Base-by-base conservation (phyloP, 2,888 invertebrate species). In the Drosophila infuscata region DNA sequence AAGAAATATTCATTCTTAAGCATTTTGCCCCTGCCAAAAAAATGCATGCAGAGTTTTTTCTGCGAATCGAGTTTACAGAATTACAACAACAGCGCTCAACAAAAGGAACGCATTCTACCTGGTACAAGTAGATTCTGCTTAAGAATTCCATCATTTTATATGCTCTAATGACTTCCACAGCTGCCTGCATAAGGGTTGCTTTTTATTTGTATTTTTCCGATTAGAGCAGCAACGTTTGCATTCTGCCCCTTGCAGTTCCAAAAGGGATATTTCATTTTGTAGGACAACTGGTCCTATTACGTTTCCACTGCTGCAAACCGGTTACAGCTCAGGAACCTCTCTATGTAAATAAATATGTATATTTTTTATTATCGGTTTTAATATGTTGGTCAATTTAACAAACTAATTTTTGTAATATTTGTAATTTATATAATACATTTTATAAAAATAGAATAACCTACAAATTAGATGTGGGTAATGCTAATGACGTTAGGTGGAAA, bases 131-230 rank as follows among this genome's bases (percentile, higher is more conserved):
- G 56, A 69, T 60, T 79, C 79, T 53, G 12, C 46, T 78, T 58
- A 43, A 56, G 43, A 64, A 59, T 35, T 54, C 52, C 58, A 20
- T 59, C 12, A 58, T 30, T 20, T 49, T 56, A 77, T 46, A 56
- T 69, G 74, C 69, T 60, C 74, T 60, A 74, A 60, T 60, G 65
- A 57, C 62, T 69, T 46, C 29, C 8, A 48, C 76, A 79, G 49
- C 69, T 77, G 60, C 62, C 9, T n/a, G 52, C 9, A 65, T 65
- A 65, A 54, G 85, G 83, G 60, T 73, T 73, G 49, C 32, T 54
- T 77, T 72, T 68, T 79, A 36, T 4, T 56, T 83, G 71, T 49
- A 70, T 82, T 54, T 29, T 56, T 83, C 83, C 80, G 74, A 84
- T 84, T 70, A 84, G 83, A 84, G 74, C 58, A 43, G 8, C n/a